phyloP scores from a whole-genome alignment of 1,140 invertebrate species.

The Apis laboriosa region DNA sequence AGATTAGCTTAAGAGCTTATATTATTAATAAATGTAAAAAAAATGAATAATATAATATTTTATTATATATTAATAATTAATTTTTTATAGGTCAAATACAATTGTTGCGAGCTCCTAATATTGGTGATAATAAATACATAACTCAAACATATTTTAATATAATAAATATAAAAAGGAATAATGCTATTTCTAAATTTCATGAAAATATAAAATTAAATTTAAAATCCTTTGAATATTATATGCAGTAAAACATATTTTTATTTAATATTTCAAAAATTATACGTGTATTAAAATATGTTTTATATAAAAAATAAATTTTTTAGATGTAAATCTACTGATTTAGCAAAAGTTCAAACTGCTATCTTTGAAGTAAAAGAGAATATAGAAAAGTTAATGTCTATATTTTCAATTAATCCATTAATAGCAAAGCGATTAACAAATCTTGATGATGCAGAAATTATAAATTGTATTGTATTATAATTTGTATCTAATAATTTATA shows the following conservation, averaged over 20 bases:
- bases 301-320: constrained; percentile 43
- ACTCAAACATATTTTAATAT: constrained; percentile 30
- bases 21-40: constrained; percentile 54
- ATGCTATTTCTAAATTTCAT: constrained; percentile 15
- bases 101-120: constrained; percentile 23
- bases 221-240: constrained; percentile 36
- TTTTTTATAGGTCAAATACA: constrained; percentile 29
- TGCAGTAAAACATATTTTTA: constrained; percentile 34
- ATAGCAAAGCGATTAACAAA: constrained; percentile 59
- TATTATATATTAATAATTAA: neutral
- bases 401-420: constrained; percentile 45
- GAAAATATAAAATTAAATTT: constrained; percentile 21
- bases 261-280: constrained; percentile 6
- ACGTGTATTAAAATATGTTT: constrained; percentile 36
- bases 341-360: constrained; percentile 23
- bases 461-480: too few species aligned
- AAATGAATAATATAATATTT: neutral
- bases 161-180: constrained; percentile 32
- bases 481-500: constrained; percentile 47
- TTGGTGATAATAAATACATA: constrained; percentile 4
- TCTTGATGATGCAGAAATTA: constrained; percentile 64
- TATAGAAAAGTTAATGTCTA: constrained; percentile 42
- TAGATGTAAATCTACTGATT: constrained; percentile 33
- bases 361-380: constrained; percentile 61
- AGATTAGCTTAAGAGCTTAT: constrained; percentile 61